Evolutionary conservation across 37 sponge, comb jelly and placozoan species (phyloP).

Genomic region (Chondrilla cf. caribensis): DNA sequence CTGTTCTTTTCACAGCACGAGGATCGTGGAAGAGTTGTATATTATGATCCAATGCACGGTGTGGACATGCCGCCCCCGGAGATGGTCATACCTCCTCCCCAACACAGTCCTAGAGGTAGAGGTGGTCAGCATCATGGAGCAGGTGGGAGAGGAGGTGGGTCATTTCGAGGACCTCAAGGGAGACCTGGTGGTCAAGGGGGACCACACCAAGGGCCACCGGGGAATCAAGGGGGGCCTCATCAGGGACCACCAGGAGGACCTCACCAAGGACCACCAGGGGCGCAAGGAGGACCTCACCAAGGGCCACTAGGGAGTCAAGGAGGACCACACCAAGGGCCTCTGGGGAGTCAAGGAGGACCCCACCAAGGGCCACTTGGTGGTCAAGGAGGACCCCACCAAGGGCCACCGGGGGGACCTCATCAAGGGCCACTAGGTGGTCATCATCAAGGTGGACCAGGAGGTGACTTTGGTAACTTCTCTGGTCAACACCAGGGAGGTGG

Average conservation of each 20-base stretch:
- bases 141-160: neutral
- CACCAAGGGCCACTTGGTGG: too few species aligned
- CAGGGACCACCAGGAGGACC: neutral
- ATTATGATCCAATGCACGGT: slow-evolving; percentile 9
- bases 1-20: neutral
- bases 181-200: slow-evolving; percentile 8
- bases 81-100: neutral
- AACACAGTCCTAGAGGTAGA: neutral
- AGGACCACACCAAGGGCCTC: neutral
- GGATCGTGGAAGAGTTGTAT: neutral
- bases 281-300: neutral
- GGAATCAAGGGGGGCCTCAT: neutral
- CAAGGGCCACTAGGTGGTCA: too few species aligned
- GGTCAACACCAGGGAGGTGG: slow-evolving; percentile 20
- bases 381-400: too few species aligned
- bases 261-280: neutral
- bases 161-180: neutral
- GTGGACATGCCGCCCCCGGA: neutral
- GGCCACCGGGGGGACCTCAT: too few species aligned
- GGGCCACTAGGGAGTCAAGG: neutral
- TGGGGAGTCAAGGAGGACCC: too few species aligned
- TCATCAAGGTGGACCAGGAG: neutral
- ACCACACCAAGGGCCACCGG: neutral
- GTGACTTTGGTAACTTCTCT: slow-evolving; percentile 3
- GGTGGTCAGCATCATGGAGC: slow-evolving; percentile 6